A percentile compares a stretch with the other conserved stretches of the same genome.
phyloP scores from a whole-genome alignment of 2,113 vertebrate species.

The Actenoides hombroni region DNA sequence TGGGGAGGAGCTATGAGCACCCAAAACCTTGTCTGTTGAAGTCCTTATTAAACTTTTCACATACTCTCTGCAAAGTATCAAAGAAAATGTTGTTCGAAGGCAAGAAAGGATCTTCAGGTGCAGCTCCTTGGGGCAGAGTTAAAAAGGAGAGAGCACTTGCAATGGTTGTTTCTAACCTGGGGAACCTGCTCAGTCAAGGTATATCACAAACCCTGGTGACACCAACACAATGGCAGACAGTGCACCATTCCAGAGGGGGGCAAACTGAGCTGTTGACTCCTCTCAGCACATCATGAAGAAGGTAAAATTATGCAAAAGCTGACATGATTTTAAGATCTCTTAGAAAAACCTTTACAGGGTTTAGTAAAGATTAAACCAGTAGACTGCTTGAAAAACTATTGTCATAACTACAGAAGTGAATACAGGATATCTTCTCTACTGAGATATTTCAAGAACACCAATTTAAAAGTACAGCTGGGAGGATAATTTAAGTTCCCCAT shows the following conservation, averaged over 20 bases:
- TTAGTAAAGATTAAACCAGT: constrained; percentile 7
- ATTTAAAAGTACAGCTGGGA: not conserved
- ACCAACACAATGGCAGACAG: accelerated
- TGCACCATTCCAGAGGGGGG: accelerated
- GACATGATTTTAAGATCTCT: not conserved
- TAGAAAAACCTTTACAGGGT: not conserved
- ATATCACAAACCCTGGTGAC: too few species aligned
- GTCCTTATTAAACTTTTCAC: not conserved
- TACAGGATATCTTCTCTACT: not conserved
- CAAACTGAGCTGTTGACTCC: not conserved
- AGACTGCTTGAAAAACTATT: not conserved
- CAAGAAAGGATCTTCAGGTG: not conserved
- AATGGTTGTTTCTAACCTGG: not conserved
- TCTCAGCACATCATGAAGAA: not conserved
- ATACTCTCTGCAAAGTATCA: not conserved
- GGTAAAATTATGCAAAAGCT: not conserved
- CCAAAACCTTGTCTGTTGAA: accelerated
- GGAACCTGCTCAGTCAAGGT: accelerated
- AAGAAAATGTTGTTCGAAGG: not conserved
- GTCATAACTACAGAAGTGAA: not conserved
- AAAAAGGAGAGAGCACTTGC: not conserved
- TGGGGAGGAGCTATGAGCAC: not conserved
- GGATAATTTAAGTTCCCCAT: not conserved
- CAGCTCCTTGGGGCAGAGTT: not conserved
- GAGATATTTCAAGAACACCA: not conserved